Base-by-base conservation (phyloP, 2,888 invertebrate genomes). In the Stenoptilia bipunctidactyla region DNA sequence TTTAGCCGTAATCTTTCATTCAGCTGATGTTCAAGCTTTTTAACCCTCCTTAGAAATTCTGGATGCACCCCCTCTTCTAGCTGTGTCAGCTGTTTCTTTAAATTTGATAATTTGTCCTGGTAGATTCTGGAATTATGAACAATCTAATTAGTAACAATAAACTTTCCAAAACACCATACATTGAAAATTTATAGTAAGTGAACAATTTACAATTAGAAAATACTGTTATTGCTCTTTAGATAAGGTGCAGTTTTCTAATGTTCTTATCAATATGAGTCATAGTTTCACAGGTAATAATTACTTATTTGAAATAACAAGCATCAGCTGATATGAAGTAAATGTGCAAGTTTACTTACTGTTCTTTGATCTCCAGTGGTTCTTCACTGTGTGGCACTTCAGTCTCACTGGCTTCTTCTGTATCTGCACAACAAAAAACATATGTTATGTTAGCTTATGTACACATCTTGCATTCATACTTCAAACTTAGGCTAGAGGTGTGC, bases 361-460 rank as follows among this genome's bases (percentile, higher is more conserved):
- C 94, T 71, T 94, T 94, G 42, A 94, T 91, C 80, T 94, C 94
- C 15, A 91, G 87, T 25, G 91, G 92, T 54, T 92, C 92, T 63
- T 92, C 92, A 51, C 89, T 89, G 58, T 92, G 90, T 33, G 92
- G 91, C 75, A 91, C 89, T 54, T 97, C 97, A n/a, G 95, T 94
- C 74, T 97, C 97, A 72, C 96, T 96, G 0, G 97, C 97, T 83
- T 97, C 97, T 74, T 97, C 97, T 0, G 97, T 97, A 67, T 97
- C 97, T 69, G 61, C 33, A 66, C 55, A 49, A 15, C 39, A 45
- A 50, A 42, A 40, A 40, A 41, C 13, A 37, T 44, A 44, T 6
- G 34, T 30, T 30, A 4, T 8, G 8, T 20, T 20, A 20, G 20
- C 3, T 20, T 20, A 20, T 20, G 8, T 8, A 20, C 20, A 20